Percentiles rank a stretch among this genome's conserved stretches.
These are phyloP conservation scores for Lasioglossum leucozonium DNA, from an alignment of 2,888 invertebrate genomes.

Conservation along the genomic window DNA sequence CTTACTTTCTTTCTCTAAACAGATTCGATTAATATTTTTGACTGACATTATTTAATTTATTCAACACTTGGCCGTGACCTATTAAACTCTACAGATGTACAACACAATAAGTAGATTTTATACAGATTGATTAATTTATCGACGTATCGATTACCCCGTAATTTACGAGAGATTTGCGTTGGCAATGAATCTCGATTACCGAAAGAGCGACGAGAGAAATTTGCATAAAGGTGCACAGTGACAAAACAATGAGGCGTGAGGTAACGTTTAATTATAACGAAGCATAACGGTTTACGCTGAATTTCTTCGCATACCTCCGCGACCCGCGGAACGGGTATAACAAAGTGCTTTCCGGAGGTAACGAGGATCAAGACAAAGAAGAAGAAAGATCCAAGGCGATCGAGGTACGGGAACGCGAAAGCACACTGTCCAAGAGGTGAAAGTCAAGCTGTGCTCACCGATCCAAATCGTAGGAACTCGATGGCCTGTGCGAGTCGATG, in stretches of 20 bases:
- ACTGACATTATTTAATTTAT: background rate
- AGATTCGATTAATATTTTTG: background rate
- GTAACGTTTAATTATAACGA: constrained; percentile 45
- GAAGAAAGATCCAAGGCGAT: constrained; percentile 66
- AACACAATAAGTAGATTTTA: background rate
- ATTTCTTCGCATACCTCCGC: constrained; percentile 40
- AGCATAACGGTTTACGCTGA: constrained; percentile 34
- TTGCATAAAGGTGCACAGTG: background rate
- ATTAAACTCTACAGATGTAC: background rate
- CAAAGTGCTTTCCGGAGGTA: constrained; percentile 44
- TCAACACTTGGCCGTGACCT: background rate
- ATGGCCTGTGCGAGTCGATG: constrained; percentile 51
- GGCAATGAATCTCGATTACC: background rate
- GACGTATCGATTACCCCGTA: background rate
- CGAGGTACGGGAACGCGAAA: constrained; percentile 71
- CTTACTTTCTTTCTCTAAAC: background rate
- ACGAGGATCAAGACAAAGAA: constrained; percentile 51
- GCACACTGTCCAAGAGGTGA: constrained; percentile 74
- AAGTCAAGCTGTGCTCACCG: constrained; percentile 74
- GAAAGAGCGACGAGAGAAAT: background rate
- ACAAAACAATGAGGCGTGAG: constrained; percentile 1
- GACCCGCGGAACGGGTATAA: constrained; percentile 15
- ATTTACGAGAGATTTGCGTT: background rate
- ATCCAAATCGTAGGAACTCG: constrained; percentile 71
- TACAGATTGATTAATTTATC: background rate